Conservation (phyloP, 2,113 vertebrate genomes). For the Lanius ludovicianus region DNA sequence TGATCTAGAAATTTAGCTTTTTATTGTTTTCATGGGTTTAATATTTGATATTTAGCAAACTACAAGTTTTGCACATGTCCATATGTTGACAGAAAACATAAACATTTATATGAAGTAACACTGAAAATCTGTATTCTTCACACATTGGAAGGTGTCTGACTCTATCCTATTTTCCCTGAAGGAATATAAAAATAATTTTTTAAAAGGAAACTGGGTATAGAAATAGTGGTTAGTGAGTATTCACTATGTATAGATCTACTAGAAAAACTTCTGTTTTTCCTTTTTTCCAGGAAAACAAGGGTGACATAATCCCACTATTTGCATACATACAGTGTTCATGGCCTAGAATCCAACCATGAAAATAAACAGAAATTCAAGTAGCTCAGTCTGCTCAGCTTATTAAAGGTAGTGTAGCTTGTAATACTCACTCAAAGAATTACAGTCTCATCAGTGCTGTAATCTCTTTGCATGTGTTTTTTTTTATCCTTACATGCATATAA, state of each 20-base stretch:
- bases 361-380: neutral
- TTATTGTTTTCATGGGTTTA: neutral
- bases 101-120: conserved; percentile 1
- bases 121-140: conserved; percentile 23
- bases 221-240: neutral
- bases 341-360: neutral
- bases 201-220: neutral
- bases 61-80: neutral
- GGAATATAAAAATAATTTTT: neutral
- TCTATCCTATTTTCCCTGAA: neutral
- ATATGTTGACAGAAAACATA: conserved; percentile 33
- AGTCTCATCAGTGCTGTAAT: neutral
- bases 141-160: neutral
- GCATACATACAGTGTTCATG: accelerated
- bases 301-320: neutral
- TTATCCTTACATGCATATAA: accelerated
- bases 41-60: neutral
- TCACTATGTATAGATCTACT: neutral
- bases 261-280: neutral
- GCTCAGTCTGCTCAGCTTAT: neutral
- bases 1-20: neutral
- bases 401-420: neutral
- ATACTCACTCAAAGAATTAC: neutral
- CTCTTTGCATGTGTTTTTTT: neutral
- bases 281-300: neutral